Conservation (phyloP, 1,140 invertebrate genomes). For the Helicoverpa zea region DNA sequence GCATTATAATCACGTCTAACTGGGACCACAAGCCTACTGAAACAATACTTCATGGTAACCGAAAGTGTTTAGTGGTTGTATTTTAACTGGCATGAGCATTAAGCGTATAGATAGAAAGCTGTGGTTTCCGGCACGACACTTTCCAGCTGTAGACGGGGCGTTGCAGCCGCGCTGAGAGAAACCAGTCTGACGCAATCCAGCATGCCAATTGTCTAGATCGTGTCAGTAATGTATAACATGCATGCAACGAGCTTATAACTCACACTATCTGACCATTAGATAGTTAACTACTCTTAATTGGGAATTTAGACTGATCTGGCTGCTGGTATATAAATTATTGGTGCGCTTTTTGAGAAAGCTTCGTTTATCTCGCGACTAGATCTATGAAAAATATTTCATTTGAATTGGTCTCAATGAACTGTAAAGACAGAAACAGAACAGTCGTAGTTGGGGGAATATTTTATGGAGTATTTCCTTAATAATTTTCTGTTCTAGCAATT, state of each 20-base stretch:
- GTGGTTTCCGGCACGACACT: constrained; percentile 60
- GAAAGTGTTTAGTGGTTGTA: constrained; percentile 30
- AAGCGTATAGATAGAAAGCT: constrained; percentile 62
- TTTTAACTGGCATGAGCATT: constrained; percentile 49
- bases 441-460: too few relatives aligned
- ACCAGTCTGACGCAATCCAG: constrained; percentile 55
- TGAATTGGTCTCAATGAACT: too few relatives aligned
- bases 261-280: neutral
- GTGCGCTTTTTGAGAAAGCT: too few relatives aligned
- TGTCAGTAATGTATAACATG: constrained; percentile 7
- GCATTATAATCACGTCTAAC: neutral
- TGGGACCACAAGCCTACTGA: neutral
- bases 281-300: neutral
- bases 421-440: too few relatives aligned
- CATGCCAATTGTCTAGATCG: constrained; percentile 48
- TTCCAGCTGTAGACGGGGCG: constrained; percentile 50
- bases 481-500: too few relatives aligned
- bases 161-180: constrained; percentile 45
- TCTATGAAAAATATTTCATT: too few relatives aligned
- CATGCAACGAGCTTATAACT: neutral
- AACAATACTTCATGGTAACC: constrained; percentile 4
- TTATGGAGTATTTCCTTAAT: too few relatives aligned
- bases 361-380: too few relatives aligned
- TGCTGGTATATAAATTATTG: neutral
- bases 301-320: neutral